A percentile compares a stretch with the other conserved stretches of the same genome.
Conservation (phyloP, 2,797 vertebrate species). For the Paedocypris micromegethes region DNA sequence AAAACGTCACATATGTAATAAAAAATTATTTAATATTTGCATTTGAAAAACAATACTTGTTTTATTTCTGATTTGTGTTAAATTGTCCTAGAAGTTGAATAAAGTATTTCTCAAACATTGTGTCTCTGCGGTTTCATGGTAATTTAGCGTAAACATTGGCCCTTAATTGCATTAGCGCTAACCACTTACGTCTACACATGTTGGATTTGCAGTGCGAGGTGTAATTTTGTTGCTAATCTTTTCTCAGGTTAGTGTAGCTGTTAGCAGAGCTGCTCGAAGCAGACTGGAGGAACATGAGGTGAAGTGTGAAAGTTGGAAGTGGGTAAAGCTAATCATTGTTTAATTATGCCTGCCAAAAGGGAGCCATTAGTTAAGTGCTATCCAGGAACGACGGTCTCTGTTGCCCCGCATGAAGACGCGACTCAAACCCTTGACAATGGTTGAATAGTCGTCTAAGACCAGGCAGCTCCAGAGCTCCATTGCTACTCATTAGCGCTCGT, state of each 20-base stretch:
- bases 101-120: too few species aligned
- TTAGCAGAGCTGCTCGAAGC: conserved; percentile 7
- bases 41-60: too few species aligned
- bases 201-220: conserved; percentile 46
- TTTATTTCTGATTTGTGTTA: too few species aligned
- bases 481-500: conserved; percentile 42
- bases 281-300: conserved; percentile 56
- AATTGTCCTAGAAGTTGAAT: too few species aligned
- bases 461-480: conserved; percentile 34
- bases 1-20: too few species aligned
- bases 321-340: conserved; percentile 64
- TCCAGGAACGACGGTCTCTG: conserved; percentile 38
- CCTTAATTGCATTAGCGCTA: conserved; percentile 68
- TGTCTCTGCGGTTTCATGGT: too few species aligned
- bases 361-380: conserved; percentile 59
- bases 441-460: conserved; percentile 44
- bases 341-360: conserved; percentile 69
- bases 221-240: conserved; percentile 35
- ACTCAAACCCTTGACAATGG: conserved; percentile 39
- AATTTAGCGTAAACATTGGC: conserved; percentile 6
- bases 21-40: too few species aligned
- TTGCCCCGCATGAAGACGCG: conserved; percentile 15
- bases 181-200: conserved; percentile 61
- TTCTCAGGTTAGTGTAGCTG: conserved; percentile 15
- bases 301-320: conserved; percentile 61